Conservation (phyloP, 2,797 vertebrate species). For the Syncerus caffer region DNA sequence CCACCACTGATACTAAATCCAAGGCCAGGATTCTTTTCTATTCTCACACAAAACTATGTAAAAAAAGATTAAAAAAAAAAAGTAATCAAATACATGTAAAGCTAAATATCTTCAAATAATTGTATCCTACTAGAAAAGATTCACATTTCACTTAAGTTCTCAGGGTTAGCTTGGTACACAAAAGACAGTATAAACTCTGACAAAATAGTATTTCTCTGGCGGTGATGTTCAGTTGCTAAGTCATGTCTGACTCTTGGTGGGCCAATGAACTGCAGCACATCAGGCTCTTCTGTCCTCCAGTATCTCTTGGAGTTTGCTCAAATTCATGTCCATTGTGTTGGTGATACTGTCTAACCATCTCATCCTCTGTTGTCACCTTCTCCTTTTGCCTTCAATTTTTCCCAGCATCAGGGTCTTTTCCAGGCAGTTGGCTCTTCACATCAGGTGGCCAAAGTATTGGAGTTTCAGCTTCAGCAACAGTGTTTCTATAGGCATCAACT, state of each 20-base stretch:
- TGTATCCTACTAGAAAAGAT: neutral
- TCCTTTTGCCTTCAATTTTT: neutral
- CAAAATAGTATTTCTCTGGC: neutral
- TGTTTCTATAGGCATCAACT: neutral
- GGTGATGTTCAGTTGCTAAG: neutral
- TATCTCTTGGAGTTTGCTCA: neutral
- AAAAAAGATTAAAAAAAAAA: constrained; percentile 70
- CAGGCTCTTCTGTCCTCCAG: neutral
- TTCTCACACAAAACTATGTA: constrained; percentile 95
- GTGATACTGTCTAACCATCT: neutral
- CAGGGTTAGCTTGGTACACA: neutral
- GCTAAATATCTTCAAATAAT: neutral
- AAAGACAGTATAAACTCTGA: neutral
- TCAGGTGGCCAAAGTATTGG: neutral
- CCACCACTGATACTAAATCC: constrained; percentile 99
- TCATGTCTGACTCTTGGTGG: neutral
- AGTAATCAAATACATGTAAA: constrained; percentile 2
- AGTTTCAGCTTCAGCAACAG: neutral
- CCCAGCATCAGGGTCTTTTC: neutral
- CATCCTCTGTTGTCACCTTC: neutral
- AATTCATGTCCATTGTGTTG: neutral
- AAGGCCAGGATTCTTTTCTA: constrained; percentile 99
- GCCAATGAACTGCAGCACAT: neutral
- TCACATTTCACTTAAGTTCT: neutral
- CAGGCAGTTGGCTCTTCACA: neutral